phyloP scores from a whole-genome alignment of 2,888 invertebrate genomes.

The Perithous albicinctus region DNA sequence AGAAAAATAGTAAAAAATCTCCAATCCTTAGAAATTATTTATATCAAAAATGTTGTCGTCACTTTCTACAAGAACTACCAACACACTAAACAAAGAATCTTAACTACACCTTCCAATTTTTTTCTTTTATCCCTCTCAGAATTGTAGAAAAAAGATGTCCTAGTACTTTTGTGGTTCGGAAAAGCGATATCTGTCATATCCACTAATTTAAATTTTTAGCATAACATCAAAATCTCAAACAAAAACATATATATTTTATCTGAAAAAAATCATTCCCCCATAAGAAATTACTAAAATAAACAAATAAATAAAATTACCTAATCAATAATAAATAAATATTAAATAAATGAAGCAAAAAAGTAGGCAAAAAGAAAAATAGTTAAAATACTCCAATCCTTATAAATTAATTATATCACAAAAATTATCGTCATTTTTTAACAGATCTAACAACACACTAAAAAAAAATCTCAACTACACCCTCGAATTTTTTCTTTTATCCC shows the following conservation, averaged over 20 bases:
- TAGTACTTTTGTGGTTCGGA: slow-evolving; percentile 1
- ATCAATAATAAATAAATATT: not conserved
- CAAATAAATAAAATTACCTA: not conserved
- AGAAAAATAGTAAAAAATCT: not conserved
- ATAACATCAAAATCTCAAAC: too few relatives aligned
- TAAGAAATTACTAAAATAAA: not conserved
- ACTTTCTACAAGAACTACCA: too few relatives aligned
- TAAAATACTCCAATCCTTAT: not conserved
- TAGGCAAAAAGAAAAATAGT: not conserved
- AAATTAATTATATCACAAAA: not conserved
- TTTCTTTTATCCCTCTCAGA: not conserved
- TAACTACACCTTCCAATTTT: not conserved
- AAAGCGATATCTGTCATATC: not conserved
- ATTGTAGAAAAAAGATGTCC: not conserved
- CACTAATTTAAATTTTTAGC: too few relatives aligned
- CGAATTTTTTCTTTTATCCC: not conserved
- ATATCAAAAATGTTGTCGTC: not conserved
- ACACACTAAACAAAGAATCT: too few relatives aligned
- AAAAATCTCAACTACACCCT: too few relatives aligned
- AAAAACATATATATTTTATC: too few relatives aligned
- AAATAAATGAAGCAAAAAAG: not conserved
- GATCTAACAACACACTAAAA: too few relatives aligned
- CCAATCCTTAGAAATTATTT: not conserved
- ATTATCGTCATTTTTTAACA: not conserved
- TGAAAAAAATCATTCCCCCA: too few relatives aligned